Evolutionary conservation across 2,888 invertebrate species (phyloP).

Genomic region (Aphodius sticticus): DNA sequence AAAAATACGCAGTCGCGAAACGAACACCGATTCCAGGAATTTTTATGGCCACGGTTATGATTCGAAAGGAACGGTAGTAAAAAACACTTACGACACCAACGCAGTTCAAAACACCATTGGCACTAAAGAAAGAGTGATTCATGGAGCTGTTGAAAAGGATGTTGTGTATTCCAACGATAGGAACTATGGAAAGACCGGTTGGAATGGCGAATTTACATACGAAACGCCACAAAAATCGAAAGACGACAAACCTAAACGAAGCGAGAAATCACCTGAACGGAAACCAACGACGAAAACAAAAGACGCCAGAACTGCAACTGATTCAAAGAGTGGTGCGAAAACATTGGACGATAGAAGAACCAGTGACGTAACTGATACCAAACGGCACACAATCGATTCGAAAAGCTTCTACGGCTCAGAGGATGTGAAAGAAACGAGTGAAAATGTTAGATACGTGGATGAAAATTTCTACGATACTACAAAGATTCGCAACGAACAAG

Average conservation of each 20-base stretch:
- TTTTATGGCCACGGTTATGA: constrained; percentile 55
- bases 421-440: neutral
- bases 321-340: neutral
- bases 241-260: constrained; percentile 22
- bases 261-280: constrained; percentile 20
- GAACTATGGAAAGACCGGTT: constrained; percentile 58
- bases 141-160: constrained; percentile 59
- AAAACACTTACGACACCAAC: constrained; percentile 55
- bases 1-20: constrained; percentile 48
- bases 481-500: constrained; percentile 48
- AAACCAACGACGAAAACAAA: constrained; percentile 15
- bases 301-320: constrained; percentile 5
- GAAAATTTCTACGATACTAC: constrained; percentile 50
- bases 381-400: constrained; percentile 5
- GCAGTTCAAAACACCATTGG: constrained; percentile 58
- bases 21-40: constrained; percentile 50
- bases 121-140: constrained; percentile 61
- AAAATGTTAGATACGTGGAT: constrained; percentile 46
- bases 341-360: constrained; percentile 8
- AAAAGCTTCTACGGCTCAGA: constrained; percentile 11
- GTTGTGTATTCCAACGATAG: constrained; percentile 56
- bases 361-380: neutral
- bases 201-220: constrained; percentile 58
- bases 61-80: constrained; percentile 50
- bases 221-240: constrained; percentile 47